A percentile compares a stretch with the other conserved stretches of the same genome.
Evolutionary conservation across 2,113 vertebrate genomes (phyloP).

Genomic region (Periophthalmus modestus): DNA sequence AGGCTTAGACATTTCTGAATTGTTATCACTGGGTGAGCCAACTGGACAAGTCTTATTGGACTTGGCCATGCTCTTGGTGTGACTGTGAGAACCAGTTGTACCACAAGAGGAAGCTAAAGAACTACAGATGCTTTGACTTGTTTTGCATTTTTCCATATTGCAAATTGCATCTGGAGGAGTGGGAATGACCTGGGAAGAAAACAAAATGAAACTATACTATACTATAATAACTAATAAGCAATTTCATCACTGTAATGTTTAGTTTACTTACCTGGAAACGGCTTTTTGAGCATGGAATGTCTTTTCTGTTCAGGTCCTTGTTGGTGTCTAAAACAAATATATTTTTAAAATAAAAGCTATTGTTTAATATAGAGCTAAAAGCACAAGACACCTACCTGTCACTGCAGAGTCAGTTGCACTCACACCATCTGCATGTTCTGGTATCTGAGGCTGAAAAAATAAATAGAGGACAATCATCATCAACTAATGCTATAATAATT

Average conservation of each 20-base stretch:
- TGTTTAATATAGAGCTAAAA: neutral
- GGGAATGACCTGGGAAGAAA: slow-evolving; percentile 65
- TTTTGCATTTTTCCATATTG: slow-evolving; percentile 66
- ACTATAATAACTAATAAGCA: neutral
- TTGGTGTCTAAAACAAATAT: neutral
- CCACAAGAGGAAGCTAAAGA: slow-evolving; percentile 70
- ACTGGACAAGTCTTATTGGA: slow-evolving; percentile 78
- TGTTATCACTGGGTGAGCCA: slow-evolving; percentile 77
- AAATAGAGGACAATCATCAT: neutral
- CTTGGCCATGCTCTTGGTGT: slow-evolving; percentile 48
- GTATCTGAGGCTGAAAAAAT: slow-evolving; percentile 71
- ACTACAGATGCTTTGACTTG: slow-evolving; percentile 47
- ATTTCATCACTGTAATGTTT: neutral
- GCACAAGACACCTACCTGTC: slow-evolving; percentile 54
- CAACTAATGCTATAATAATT: slow-evolving; percentile 1
- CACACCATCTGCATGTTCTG: slow-evolving; percentile 70
- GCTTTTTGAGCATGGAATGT: slow-evolving; percentile 50
- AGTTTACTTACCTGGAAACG: slow-evolving; percentile 68
- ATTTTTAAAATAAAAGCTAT: neutral
- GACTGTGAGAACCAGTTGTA: slow-evolving; percentile 51
- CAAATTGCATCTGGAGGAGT: slow-evolving; percentile 74
- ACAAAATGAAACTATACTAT: slow-evolving; percentile 32
- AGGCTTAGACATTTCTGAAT: slow-evolving; percentile 35
- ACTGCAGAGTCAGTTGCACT: slow-evolving; percentile 64
- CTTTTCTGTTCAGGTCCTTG: slow-evolving; percentile 26